A percentile compares a stretch with the other conserved stretches of the same genome.
These are phyloP conservation scores for Cheilosia variabilis DNA, from an alignment of 2,888 invertebrate species.

Conservation along the genomic window DNA sequence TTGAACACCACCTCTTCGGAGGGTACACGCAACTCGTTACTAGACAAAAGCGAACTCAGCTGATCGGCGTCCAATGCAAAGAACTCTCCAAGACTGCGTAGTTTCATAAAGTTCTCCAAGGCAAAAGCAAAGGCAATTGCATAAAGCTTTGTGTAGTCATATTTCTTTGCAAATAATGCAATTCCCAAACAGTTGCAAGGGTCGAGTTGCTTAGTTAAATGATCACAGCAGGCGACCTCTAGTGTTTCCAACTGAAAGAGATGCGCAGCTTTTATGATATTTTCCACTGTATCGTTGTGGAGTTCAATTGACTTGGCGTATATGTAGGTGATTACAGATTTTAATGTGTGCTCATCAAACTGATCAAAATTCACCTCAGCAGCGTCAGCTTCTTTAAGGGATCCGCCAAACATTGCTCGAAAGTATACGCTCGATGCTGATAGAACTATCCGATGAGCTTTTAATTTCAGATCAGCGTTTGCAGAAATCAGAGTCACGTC, in stretches of 20 bases:
- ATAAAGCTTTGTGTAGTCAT: conserved; percentile 6
- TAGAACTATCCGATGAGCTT: conserved; percentile 38
- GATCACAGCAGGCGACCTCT: not conserved
- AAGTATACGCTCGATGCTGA: conserved; percentile 39
- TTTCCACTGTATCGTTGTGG: conserved; percentile 7
- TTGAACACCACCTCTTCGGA: conserved; percentile 30
- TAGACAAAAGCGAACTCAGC: conserved; percentile 14
- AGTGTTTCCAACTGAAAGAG: not conserved
- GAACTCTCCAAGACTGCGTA: conserved; percentile 21
- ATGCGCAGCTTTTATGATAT: not conserved
- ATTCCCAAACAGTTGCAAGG: conserved; percentile 28
- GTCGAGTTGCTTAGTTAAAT: conserved; percentile 4
- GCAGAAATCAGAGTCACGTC: conserved; percentile 13
- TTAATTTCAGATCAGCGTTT: not conserved
- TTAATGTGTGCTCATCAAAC: conserved; percentile 11
- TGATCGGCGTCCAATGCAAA: conserved; percentile 10
- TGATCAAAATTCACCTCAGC: not conserved
- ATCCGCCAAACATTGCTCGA: conserved; percentile 22
- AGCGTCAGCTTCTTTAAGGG: not conserved
- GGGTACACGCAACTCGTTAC: not conserved
- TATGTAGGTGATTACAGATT: conserved; percentile 13
- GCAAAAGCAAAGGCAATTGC: not conserved
- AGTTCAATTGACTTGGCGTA: conserved; percentile 23
- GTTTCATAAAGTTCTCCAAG: not conserved
- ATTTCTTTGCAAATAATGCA: conserved; percentile 12